Conservation (phyloP, 2,113 vertebrate genomes). For the Ophiodon elongatus region DNA sequence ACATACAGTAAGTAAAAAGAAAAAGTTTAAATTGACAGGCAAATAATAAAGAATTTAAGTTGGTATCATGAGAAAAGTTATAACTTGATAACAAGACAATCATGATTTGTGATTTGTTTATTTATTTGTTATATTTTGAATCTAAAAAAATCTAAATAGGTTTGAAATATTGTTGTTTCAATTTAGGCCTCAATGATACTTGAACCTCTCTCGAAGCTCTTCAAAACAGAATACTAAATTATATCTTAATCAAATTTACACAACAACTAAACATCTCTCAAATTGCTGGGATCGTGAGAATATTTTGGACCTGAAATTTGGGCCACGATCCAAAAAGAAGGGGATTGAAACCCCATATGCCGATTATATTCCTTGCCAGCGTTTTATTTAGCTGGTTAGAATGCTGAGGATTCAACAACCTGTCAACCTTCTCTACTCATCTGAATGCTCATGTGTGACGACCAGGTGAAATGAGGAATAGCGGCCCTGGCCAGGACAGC, state of each 20-base stretch:
- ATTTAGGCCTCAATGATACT: not conserved
- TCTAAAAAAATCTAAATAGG: not conserved
- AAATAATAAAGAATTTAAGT: not conserved
- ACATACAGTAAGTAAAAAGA: not conserved
- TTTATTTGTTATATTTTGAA: not conserved
- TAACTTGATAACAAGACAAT: not conserved
- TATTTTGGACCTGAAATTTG: not conserved
- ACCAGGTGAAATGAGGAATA: slow-evolving; percentile 54
- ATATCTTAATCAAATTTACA: not conserved
- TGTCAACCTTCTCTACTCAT: slow-evolving; percentile 22
- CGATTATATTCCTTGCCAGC: not conserved
- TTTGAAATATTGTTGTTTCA: not conserved
- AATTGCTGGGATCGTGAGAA: not conserved
- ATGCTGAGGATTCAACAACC: slow-evolving; percentile 10
- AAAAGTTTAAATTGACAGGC: not conserved
- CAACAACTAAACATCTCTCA: not conserved
- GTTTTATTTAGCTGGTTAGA: not conserved
- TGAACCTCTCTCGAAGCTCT: not conserved
- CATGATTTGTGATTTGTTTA: not conserved
- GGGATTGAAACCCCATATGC: not conserved
- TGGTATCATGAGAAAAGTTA: not conserved
- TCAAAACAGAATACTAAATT: not conserved
- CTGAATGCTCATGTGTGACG: slow-evolving; percentile 37
- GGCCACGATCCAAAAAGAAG: too few relatives aligned
- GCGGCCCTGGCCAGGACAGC: slow-evolving; percentile 25